These are phyloP conservation scores for Pterobdella sp. DNA, from an alignment of 2,888 invertebrate genomes.

Conservation along the genomic window DNA sequence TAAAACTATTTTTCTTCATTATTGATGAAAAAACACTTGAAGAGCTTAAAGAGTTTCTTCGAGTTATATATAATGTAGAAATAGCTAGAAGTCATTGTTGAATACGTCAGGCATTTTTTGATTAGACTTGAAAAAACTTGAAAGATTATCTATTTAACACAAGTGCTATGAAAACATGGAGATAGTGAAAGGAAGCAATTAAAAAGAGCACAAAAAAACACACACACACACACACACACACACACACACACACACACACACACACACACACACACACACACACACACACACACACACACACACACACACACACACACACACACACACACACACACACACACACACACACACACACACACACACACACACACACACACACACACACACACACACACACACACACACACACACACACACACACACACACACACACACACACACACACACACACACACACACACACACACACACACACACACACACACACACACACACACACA, in stretches of 20 bases:
- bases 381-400: conserved; percentile 18
- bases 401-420: conserved; percentile 19
- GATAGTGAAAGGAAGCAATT: background rate
- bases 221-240: conserved; percentile 16
- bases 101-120: no score
- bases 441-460: conserved; percentile 10
- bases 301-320: conserved; percentile 17
- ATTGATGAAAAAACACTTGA: no score
- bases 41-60: no score
- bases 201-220: background rate
- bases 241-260: conserved; percentile 16
- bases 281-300: conserved; percentile 15
- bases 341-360: conserved; percentile 18
- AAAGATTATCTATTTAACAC: no score
- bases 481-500: conserved; percentile 18
- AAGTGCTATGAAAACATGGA: background rate
- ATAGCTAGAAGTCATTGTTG: no score
- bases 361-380: conserved; percentile 7
- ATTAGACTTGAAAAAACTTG: no score
- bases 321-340: conserved; percentile 17
- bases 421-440: conserved; percentile 17
- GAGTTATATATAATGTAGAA: no score
- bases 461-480: conserved; percentile 15
- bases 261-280: conserved; percentile 18
- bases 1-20: no score